Base-by-base conservation (phyloP, 1,140 invertebrate species). In the Sminthurides bifidus region DNA sequence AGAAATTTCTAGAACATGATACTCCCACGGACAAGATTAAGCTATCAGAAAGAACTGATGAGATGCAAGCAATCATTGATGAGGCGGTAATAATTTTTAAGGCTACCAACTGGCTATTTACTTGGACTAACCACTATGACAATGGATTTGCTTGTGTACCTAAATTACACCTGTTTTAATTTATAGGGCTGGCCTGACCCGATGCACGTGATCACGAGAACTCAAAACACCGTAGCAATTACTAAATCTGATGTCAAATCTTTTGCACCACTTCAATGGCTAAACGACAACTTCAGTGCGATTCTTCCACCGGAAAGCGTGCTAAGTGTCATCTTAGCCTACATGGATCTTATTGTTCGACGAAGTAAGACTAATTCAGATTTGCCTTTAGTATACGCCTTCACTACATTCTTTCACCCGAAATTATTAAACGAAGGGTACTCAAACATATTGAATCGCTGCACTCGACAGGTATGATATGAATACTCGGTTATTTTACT, bases 371-470 rank as follows among this genome's bases (percentile, higher is more conserved):
- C 77, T 17, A 63, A 71, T 1, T 73, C 77, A 0, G 80, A 80
- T 43, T 78, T 77, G 64, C 81, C 84, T 0, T 79, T 77, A 64
- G 80, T 85, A 2, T 83, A 88, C 70, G 82, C 85, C 0, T 93
- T 93, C 73, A 95, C 92, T 66, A 97, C 94, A 1, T 98, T 97
- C 71, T 98, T 98, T 68, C 92, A 92, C 69, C 81, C 85, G 0
- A 92, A 90, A 68, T 72, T 96, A 2, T 70, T 83, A 38, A 79
- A 80, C 54, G 76, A 74, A 48, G 87, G 87, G 0, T 81, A 89
- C 61, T 63, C 76, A 1, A 80, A 59, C 40, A 48, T 79, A 4
- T 72, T 95, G 0, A 81, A 81, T 64, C 73, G 92, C 29, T 95
- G 92, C 91, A 94, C 92, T 0, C 79, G 82, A 52, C 92, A 88